A percentile compares a stretch with the other conserved stretches of the same genome.
Evolutionary conservation across 1,140 invertebrate genomes (phyloP).

Genomic region (Littorina saxatilis): DNA sequence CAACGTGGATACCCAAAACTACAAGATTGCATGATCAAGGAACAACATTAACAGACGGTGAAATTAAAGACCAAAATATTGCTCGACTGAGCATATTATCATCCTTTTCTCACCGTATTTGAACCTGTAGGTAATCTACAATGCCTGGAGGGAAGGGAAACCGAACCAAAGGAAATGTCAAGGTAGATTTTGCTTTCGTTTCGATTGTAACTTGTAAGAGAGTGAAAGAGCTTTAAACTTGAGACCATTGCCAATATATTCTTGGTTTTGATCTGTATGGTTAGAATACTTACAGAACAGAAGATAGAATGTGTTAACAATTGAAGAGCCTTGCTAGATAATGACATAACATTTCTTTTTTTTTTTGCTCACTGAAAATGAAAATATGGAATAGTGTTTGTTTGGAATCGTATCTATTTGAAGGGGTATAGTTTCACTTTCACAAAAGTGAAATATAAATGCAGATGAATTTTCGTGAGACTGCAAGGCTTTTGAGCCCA

Average conservation of each 20-base stretch:
- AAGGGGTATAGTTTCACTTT: no score
- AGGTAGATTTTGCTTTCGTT: background rate
- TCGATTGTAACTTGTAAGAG: no score
- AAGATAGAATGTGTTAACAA: background rate
- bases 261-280: background rate
- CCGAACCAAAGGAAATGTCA: constrained; percentile 13
- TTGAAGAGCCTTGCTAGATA: background rate
- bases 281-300: background rate
- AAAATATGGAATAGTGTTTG: no score
- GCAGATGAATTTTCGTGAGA: no score
- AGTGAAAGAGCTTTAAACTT: no score
- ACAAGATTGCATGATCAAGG: constrained; percentile 4
- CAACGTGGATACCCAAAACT: background rate
- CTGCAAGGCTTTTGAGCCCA: no score
- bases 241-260: background rate
- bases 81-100: background rate
- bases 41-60: background rate
- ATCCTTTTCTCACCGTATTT: background rate
- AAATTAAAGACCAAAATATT: background rate
- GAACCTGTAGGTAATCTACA: background rate
- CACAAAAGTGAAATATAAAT: no score
- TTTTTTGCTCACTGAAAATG: no score
- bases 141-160: constrained; percentile 6
- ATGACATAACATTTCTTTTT: no score
- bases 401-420: no score